Base-by-base conservation (phyloP, 2,113 vertebrate species). In the Tragelaphus scriptus region DNA sequence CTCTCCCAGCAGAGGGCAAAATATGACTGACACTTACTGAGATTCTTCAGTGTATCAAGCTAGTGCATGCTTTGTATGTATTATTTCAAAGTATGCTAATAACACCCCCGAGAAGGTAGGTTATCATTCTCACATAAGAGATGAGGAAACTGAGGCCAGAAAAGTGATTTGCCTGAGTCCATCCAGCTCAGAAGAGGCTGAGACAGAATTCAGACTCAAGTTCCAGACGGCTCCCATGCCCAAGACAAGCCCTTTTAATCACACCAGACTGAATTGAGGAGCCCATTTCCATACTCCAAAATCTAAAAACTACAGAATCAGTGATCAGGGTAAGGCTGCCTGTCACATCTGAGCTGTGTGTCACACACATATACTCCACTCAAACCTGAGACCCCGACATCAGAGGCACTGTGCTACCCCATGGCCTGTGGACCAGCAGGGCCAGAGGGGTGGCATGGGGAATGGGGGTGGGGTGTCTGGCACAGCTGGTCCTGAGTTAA, bases 401-500 rank as follows among this genome's bases (percentile, higher is more conserved):
- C 53, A 88, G 85, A 85, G 58, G 32, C 2, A 0, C 25, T 6
- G 2, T 75, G 49, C 16, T 40, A 59, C 23, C 58, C 51, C 49
- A n/a, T 1, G n/a, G 53, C n/a, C 61, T 28, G 2, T 32, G n/a
- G 63, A 55, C 79, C 12, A 36, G 4, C 49, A 61, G 13, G 77
- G 56, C 56, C 56, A 36, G 59, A 3, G 23, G 80, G 91, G 53
- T 36, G 8, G 55, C n/a, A 61, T 40, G 77, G 61, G 47, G n/a
- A 11, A 26, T 7, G 1, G 40, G 75, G 53, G 44, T 53, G 28
- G 36, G 49, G n/a, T 36, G 55, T 28, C 91, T 75, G 61, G 85
- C 88, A 93, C 96, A 95, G 95, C 77, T 87, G 94, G 93, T 68
- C 88, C 90, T 26, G 15, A 81, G 88, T 51, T 94, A 97, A 96